Percentiles rank a stretch among this genome's conserved stretches.
Conservation (phyloP, 2,797 vertebrate species). For the Melanotaenia trifasciata region DNA sequence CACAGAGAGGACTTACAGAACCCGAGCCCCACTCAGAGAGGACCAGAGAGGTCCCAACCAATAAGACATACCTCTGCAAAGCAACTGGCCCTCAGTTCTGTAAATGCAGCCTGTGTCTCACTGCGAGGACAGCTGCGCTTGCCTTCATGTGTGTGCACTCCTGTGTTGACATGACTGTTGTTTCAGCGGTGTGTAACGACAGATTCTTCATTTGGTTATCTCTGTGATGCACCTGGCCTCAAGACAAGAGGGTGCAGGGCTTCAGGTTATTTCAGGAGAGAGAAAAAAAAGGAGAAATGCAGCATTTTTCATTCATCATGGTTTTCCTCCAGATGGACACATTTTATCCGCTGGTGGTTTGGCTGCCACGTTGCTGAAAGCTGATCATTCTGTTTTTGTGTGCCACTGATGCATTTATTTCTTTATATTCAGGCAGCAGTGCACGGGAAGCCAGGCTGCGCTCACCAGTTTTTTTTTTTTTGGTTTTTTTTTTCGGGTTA, state of each 20-base stretch:
- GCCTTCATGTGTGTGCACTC: conserved; percentile 63
- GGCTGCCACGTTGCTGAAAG: conserved; percentile 76
- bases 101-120: conserved; percentile 74
- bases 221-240: conserved; percentile 70
- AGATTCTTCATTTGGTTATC: conserved; percentile 73
- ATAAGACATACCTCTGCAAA: conserved; percentile 69
- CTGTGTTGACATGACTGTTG: conserved; percentile 68
- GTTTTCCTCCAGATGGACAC: conserved; percentile 72
- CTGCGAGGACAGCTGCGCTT: conserved; percentile 76
- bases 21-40: conserved; percentile 71
- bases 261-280: conserved; percentile 57
- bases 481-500: not conserved
- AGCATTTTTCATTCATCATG: conserved; percentile 67
- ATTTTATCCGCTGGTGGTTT: conserved; percentile 75
- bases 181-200: conserved; percentile 71
- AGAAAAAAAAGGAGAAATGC: conserved; percentile 10
- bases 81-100: conserved; percentile 75
- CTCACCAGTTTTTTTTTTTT: conserved; percentile 43
- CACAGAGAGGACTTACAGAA: conserved; percentile 76
- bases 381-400: conserved; percentile 70
- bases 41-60: conserved; percentile 58
- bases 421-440: conserved; percentile 59
- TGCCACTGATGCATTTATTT: conserved; percentile 66
- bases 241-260: conserved; percentile 29
- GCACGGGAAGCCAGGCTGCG: conserved; percentile 34